Conservation (phyloP, 2,797 vertebrate genomes). For the Allobates femoralis region DNA sequence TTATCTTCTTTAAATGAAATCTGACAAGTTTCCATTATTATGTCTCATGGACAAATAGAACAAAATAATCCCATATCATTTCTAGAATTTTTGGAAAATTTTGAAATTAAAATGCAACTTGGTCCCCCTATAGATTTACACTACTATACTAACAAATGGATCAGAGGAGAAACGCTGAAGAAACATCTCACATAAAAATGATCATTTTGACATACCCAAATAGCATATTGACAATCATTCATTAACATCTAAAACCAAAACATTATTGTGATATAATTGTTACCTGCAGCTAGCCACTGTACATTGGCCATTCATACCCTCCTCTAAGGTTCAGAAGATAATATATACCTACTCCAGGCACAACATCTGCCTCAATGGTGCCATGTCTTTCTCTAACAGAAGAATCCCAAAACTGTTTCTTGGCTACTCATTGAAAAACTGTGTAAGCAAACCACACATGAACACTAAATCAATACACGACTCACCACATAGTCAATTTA, state of each 20-base stretch:
- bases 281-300: neutral
- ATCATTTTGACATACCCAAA: neutral
- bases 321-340: neutral
- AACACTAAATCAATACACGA: neutral
- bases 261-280: neutral
- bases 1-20: neutral
- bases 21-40: too few species aligned
- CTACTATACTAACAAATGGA: neutral
- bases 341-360: neutral
- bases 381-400: neutral
- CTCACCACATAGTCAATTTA: neutral
- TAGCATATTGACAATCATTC: neutral
- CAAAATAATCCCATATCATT: constrained; percentile 4
- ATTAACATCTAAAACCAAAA: neutral
- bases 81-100: neutral
- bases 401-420: neutral
- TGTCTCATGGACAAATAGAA: neutral
- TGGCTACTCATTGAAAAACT: neutral
- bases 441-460: neutral
- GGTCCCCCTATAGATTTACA: neutral
- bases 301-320: neutral
- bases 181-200: neutral
- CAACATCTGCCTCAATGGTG: neutral
- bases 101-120: neutral
- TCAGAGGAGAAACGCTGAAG: neutral